Base-by-base conservation (phyloP, 2,113 vertebrate species). In the Notechis scutatus region DNA sequence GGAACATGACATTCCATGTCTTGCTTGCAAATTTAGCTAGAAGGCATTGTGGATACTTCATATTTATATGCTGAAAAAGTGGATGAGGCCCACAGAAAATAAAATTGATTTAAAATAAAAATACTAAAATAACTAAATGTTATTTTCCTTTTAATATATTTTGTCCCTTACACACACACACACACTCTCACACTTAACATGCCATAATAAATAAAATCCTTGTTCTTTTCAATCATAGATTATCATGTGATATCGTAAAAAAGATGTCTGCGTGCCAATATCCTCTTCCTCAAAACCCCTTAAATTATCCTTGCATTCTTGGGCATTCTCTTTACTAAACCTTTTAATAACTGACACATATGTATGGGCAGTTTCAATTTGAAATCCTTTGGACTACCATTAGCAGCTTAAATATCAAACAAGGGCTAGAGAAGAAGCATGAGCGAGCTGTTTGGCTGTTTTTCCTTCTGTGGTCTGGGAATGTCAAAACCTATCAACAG, bases 401-500 rank as follows among this genome's bases (percentile, higher is more conserved):
- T 64, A 88, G 45, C 29, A 92, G 45, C 20, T 50, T 29, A 34
- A 34, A 59, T 85, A 61, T 59, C 23, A 45, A 50, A 85, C 26
- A 86, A 90, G 29, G 4, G 4, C 20, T 90, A 59, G 69, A 86
- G 69, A 11, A 45, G 34, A 55, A 81, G 21, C 21, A 90, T 50
- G 61, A 61, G 42, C 45, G 9, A 90, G 29, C 42, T 52, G 14
- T 93, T 90, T 93, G 88, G 74, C 29, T 90, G 14, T 86, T 47
- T n/a, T n/a, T 52, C 88, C 55, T 45, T 90, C 52, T 85, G 74
- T 59, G 74, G 29, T 74, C 21, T 59, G 88, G 69, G 12, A 86
- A n/a, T 90, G 54, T 96, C 95, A 93, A 93, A 61, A 45, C 29
- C 55, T 90, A 86, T 52, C 61, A 23, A 86, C 92, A 56, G 85